Evolutionary conservation across 2,888 invertebrate genomes (phyloP).

Genomic region (Smittia aterrima): DNA sequence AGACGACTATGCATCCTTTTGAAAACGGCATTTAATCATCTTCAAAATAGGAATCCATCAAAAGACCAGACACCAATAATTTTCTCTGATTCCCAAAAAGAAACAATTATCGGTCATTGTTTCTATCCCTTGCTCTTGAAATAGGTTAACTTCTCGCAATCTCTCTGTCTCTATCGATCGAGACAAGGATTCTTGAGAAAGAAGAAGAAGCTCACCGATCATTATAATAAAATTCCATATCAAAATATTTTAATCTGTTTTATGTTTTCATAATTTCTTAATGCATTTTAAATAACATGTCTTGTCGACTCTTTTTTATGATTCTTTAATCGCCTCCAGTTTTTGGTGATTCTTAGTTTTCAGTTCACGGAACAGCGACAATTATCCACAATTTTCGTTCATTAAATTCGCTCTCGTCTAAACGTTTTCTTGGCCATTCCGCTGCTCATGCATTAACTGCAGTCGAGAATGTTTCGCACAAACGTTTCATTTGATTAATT

Average conservation of each 20-base stretch:
- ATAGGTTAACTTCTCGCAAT: conserved; percentile 19
- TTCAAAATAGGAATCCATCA: conserved; percentile 31
- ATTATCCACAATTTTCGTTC: conserved; percentile 38
- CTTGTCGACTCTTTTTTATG: background rate
- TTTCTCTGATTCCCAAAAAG: background rate
- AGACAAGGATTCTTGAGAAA: background rate
- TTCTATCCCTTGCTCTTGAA: conserved; percentile 27
- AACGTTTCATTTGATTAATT: background rate
- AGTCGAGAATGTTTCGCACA: background rate
- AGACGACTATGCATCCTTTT: conserved; percentile 3
- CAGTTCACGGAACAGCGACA: background rate
- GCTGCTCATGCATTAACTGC: conserved; percentile 31
- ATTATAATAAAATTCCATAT: conserved; percentile 41
- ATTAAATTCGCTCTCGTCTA: conserved; percentile 18
- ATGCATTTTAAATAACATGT: conserved; percentile 40
- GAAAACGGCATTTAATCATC: conserved; percentile 41
- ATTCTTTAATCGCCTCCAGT: conserved; percentile 8
- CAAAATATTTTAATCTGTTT: conserved; percentile 41
- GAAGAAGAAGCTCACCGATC: conserved; percentile 8
- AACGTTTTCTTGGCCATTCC: conserved; percentile 19
- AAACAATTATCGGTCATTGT: conserved; percentile 35
- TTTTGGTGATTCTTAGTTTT: background rate
- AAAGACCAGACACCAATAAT: conserved; percentile 38
- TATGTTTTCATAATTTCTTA: conserved; percentile 40
- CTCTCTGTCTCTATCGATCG: background rate